Evolutionary conservation across 2,888 invertebrate species (phyloP).

Genomic region (Drepanosiphum platanoidis): DNA sequence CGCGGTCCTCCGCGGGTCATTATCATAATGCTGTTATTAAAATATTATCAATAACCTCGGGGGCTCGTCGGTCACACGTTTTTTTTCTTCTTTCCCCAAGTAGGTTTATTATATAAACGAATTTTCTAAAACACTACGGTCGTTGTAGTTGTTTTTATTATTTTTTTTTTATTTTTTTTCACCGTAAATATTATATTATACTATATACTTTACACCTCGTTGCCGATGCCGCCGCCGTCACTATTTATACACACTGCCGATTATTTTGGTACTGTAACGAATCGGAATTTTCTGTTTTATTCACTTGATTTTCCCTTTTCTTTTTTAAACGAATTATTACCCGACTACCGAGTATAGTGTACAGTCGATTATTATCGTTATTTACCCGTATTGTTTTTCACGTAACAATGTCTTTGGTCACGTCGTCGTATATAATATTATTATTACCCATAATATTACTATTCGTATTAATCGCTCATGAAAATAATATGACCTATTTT

Average conservation of each 20-base stretch:
- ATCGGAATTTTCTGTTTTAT: neutral
- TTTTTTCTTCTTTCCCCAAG: too few species aligned
- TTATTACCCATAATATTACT: too few species aligned
- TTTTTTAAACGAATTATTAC: neutral
- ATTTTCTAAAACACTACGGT: constrained; percentile 11
- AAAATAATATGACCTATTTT: neutral
- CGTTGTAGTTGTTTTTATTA: constrained; percentile 14
- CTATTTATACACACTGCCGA: too few species aligned
- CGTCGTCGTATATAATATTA: neutral
- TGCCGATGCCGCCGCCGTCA: too few species aligned
- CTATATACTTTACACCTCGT: constrained; percentile 10
- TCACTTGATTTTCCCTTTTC: neutral
- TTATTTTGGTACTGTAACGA: neutral
- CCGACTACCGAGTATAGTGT: too few species aligned
- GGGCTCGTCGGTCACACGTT: constrained; percentile 34
- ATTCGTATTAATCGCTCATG: neutral
- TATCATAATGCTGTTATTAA: constrained; percentile 39
- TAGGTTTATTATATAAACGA: constrained; percentile 1
- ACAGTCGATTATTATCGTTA: neutral
- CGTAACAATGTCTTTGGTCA: too few species aligned
- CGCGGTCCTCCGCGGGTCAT: neutral
- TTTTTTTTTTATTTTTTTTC: constrained; percentile 14
- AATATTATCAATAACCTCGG: constrained; percentile 45
- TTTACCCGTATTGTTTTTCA: neutral
- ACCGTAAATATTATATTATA: too few species aligned